phyloP scores from a whole-genome alignment of 2,888 invertebrate species.

The Eristalis arbustorum region DNA sequence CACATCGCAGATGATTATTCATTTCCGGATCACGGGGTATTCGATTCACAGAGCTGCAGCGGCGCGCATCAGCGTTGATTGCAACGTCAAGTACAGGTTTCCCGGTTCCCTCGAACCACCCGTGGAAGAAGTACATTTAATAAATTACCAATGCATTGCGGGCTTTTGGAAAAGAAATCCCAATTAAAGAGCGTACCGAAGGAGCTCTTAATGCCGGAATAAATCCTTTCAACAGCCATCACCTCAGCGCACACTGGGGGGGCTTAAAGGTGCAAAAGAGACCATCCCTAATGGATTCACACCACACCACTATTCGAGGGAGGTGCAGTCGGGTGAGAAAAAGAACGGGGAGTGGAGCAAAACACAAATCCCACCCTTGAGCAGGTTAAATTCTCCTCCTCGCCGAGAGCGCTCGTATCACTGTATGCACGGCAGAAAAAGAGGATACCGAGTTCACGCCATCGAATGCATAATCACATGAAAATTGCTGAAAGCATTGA shows the following conservation, averaged over 20 bases:
- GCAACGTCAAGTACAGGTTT: not conserved
- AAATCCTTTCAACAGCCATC: not conserved
- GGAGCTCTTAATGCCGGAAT: not conserved
- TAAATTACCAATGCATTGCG: not conserved
- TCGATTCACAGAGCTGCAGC: not conserved
- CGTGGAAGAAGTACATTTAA: not conserved
- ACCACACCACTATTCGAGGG: not conserved
- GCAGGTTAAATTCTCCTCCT: slow-evolving; percentile 21
- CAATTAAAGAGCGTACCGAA: not conserved
- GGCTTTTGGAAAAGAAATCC: not conserved
- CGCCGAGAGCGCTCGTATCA: slow-evolving; percentile 33
- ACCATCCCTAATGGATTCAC: slow-evolving; percentile 22
- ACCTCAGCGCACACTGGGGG: not conserved
- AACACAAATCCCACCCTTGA: not conserved
- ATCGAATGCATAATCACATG: slow-evolving; percentile 53
- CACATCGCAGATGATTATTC: not conserved
- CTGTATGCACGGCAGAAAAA: slow-evolving; percentile 24
- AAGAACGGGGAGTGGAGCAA: not conserved
- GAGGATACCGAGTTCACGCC: slow-evolving; percentile 19
- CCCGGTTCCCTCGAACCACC: not conserved
- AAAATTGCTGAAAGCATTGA: slow-evolving; percentile 65
- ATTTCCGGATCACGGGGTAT: not conserved
- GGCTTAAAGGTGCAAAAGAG: not conserved
- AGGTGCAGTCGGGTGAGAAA: not conserved
- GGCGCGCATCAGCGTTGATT: not conserved